Evolutionary conservation across 2,113 vertebrate genomes (phyloP).

Genomic region (Embiotoca jacksoni): DNA sequence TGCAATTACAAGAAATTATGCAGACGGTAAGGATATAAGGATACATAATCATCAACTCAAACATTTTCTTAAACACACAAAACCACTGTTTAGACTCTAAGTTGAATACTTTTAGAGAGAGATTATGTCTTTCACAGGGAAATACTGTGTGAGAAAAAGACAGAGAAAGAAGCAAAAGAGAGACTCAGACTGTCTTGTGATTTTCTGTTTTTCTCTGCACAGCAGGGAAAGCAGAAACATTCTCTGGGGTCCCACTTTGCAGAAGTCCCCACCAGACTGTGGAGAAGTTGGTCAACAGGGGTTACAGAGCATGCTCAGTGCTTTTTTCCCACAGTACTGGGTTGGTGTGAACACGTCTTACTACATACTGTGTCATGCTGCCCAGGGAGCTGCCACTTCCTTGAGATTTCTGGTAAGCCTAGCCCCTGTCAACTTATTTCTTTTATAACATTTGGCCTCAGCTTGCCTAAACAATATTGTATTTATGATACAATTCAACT

Average conservation of each 20-base stretch:
- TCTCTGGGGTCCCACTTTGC: slow-evolving; percentile 58
- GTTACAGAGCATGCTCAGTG: slow-evolving; percentile 78
- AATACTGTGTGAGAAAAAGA: slow-evolving; percentile 40
- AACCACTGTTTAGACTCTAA: too few relatives aligned
- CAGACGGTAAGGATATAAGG: too few relatives aligned
- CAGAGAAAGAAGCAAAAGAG: background rate
- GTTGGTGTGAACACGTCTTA: slow-evolving; percentile 61
- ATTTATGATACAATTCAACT: too few relatives aligned
- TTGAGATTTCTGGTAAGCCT: slow-evolving; percentile 11
- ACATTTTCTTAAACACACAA: background rate
- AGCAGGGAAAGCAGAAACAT: slow-evolving; percentile 56
- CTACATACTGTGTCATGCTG: slow-evolving; percentile 70
- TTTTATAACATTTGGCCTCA: background rate
- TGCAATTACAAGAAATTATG: background rate
- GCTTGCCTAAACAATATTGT: background rate
- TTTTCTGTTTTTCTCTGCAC: slow-evolving; percentile 51
- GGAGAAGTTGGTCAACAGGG: slow-evolving; percentile 59
- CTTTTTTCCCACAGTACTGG: slow-evolving; percentile 81
- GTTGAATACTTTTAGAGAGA: background rate
- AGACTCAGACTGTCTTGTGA: slow-evolving; percentile 4
- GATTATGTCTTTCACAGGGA: background rate
- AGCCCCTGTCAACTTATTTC: slow-evolving; percentile 23
- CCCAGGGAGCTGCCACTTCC: slow-evolving; percentile 56
- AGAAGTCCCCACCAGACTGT: slow-evolving; percentile 62
- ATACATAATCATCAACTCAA: background rate